These are phyloP conservation scores for Torymus auratus DNA, from an alignment of 2,888 invertebrate species.

Conservation along the genomic window DNA sequence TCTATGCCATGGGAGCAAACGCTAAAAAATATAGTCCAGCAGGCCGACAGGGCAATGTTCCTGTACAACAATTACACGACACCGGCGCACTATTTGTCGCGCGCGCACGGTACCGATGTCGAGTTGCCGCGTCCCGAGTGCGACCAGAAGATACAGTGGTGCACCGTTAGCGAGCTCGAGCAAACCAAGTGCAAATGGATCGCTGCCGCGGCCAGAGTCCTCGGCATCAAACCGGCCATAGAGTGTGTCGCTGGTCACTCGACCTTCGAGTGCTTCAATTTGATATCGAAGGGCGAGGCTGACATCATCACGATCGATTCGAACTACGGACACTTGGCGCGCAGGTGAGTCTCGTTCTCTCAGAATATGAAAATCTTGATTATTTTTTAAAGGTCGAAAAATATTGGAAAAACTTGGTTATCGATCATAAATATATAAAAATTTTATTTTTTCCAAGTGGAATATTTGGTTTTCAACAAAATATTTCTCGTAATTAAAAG, in stretches of 20 bases:
- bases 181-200: slow-evolving; percentile 82
- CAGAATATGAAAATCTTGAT: background rate
- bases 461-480: too few species aligned
- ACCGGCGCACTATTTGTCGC: slow-evolving; percentile 50
- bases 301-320: slow-evolving; percentile 82
- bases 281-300: slow-evolving; percentile 77
- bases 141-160: slow-evolving; percentile 79
- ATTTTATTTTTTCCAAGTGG: too few species aligned
- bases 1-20: slow-evolving; percentile 2
- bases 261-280: slow-evolving; percentile 79
- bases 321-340: slow-evolving; percentile 82
- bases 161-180: slow-evolving; percentile 79
- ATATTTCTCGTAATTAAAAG: too few species aligned
- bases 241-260: slow-evolving; percentile 76
- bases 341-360: slow-evolving; percentile 78
- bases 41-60: background rate
- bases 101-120: slow-evolving; percentile 58
- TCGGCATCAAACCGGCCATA: slow-evolving; percentile 81
- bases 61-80: slow-evolving; percentile 8
- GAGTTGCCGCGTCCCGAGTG: slow-evolving; percentile 61
- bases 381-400: too few species aligned
- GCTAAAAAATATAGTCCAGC: slow-evolving; percentile 9
- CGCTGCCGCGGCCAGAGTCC: slow-evolving; percentile 78
- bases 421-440: too few species aligned
- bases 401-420: too few species aligned